Conservation (phyloP, 2,797 vertebrate species). For the Lepilemur septentrionalis region DNA sequence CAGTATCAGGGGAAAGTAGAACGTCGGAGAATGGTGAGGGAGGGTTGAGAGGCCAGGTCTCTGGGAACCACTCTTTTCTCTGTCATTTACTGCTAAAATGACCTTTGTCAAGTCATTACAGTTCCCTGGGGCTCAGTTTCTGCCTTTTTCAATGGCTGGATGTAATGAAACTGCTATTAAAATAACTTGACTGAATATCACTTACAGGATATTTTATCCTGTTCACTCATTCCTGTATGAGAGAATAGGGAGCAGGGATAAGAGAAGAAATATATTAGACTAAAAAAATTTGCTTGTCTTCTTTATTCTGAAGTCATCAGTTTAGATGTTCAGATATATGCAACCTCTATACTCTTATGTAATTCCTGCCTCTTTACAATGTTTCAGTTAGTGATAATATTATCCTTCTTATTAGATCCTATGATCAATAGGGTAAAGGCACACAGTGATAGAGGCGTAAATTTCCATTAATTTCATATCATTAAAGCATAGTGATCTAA, state of each 20-base stretch:
- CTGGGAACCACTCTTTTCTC: conserved; percentile 49
- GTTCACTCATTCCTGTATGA: conserved; percentile 13
- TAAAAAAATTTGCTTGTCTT: not conserved
- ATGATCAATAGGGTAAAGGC: not conserved
- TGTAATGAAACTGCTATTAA: conserved; percentile 67
- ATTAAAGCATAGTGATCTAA: not conserved
- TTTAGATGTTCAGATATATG: not conserved
- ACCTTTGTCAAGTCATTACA: conserved; percentile 47
- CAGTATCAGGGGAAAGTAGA: not conserved
- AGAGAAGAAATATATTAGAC: not conserved
- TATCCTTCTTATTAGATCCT: not conserved
- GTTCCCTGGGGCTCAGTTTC: conserved; percentile 53
- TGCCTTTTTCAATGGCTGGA: conserved; percentile 17
- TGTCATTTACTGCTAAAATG: conserved; percentile 59
- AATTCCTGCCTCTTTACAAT: not conserved
- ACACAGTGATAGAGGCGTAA: not conserved
- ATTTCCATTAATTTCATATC: not conserved
- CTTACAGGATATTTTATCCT: conserved; percentile 17
- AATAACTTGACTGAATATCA: conserved; percentile 59
- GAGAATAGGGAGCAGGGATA: not conserved
- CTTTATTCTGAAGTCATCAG: not conserved
- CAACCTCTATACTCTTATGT: not conserved
- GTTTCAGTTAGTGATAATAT: not conserved
- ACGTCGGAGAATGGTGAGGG: not conserved
- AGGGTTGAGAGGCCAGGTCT: conserved; percentile 21